These are phyloP conservation scores for Chelonus insularis DNA, from an alignment of 1,140 invertebrate species.

Conservation along the genomic window DNA sequence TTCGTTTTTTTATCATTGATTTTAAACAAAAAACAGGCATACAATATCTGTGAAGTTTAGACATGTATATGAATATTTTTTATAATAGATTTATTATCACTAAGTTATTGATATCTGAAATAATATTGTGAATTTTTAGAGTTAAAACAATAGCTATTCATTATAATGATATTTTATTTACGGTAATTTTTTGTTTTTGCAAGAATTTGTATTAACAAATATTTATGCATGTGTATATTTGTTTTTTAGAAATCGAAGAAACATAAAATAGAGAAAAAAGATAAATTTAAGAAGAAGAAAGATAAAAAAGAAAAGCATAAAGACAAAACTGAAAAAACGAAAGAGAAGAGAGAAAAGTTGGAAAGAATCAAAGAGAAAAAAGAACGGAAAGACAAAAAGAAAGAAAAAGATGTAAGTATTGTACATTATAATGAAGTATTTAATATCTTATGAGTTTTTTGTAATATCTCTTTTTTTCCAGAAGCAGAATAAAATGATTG, in stretches of 20 bases:
- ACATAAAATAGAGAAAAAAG: constrained; percentile 72
- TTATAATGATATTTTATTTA: no score
- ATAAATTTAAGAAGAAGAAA: constrained; percentile 77
- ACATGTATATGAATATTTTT: no score
- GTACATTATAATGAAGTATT: constrained; percentile 30
- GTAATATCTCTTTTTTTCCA: constrained; percentile 27
- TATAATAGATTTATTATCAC: no score
- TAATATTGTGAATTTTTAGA: no score
- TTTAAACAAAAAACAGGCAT: no score
- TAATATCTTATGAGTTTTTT: constrained; percentile 12
- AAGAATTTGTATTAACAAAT: no score
- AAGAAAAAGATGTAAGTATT: constrained; percentile 51
- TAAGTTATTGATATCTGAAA: no score
- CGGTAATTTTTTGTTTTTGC: no score
- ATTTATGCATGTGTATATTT: no score
- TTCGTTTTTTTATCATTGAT: no score
- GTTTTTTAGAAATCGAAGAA: constrained; percentile 67
- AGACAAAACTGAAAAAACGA: constrained; percentile 63
- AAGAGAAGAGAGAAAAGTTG: constrained; percentile 66
- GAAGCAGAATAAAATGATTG: constrained; percentile 58
- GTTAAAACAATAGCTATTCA: no score
- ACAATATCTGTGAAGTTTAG: no score
- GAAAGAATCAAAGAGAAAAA: constrained; percentile 64
- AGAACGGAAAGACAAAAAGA: constrained; percentile 61
- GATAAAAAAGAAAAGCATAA: constrained; percentile 76